Evolutionary conservation across 2,113 vertebrate species (phyloP), one percentile per base, ranked within the genome.

Genomic region (Prinia subflava): DNA sequence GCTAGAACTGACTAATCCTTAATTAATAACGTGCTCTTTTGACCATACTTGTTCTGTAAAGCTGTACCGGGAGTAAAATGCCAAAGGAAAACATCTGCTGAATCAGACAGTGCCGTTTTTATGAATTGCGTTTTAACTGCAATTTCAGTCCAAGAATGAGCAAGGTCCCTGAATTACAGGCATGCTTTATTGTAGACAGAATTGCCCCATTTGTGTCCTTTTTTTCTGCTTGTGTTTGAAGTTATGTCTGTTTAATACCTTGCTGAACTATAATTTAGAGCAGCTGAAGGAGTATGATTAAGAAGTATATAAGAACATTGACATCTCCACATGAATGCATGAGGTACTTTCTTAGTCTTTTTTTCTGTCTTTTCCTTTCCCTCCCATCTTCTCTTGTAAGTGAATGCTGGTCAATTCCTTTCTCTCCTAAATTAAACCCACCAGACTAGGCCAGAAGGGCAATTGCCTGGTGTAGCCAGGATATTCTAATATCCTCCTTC

Each of bases 211-310:
- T 92, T 92, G 60, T 71, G 85, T 92, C 83, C 62, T 75, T 96
- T 87, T 52, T 87, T 76, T 55, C 52, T 83, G 56, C 47, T 79
- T 63, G 22, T 92, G 53, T 88, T 93, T 78, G 60, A 95, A 94
- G 93, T 92, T 90, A 96, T 88, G 83, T 89, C 93, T 94, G 68
- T 75, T 96, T 95, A 96, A 96, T 93, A 93, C 77, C 62, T 94
- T 89, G 60, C 64, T 78, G 73, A 79, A 60, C 92, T 69, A 71
- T 88, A 94, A 93, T 94, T 96, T 92, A 94, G 87, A 95, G 65
- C 68, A 71, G 46, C 59, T 75, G 71, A 80, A 94, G 52, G 82
- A 92, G 31, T 19, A 93, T 71, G 52, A 92, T 74, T 94, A 90
- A 96, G 68, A 83, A 87, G 79, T 64, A 46, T 13, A 27, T 39